Base-by-base conservation (phyloP, 2,797 vertebrate genomes). In the Gymnodraco acuticeps region DNA sequence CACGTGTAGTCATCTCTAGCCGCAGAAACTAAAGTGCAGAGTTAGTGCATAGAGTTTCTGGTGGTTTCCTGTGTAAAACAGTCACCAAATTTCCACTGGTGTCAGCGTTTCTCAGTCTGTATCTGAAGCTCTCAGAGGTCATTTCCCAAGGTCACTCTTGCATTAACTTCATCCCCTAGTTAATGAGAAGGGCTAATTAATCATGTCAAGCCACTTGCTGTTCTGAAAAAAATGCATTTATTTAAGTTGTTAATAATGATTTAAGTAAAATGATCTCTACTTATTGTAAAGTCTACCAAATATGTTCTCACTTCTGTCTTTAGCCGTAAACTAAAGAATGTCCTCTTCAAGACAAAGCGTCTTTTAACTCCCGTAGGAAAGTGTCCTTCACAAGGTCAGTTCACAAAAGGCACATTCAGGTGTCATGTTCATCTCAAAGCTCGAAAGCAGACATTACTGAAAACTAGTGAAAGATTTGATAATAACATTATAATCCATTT, bases 361-460 rank as follows among this genome's bases (percentile, higher is more conserved):
- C 48, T 15, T 33, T 64, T 41, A 38, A 56, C 47, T 14, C 38
- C 12, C 0, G 10, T 27, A 13, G 17, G 42, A 15, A 1, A 0
- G 23, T 79, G 87, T 83, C 89, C 88, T 87, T 89, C 64, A 78
- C 82, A 89, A 92, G 91, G 91, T 92, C 89, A 87, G 20, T 0
- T 45, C 38, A 38, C 47, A 31, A 16, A 38, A 73, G 48, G 15
- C 52, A 69, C 46, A 51, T 46, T 65, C n/a, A 51, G 20, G 0
- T 31, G 23, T 70, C n/a, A 1, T 5, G 38, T 53, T 73, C 33
- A 43, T 38, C 55, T 72, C n/a, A 42, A 54, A 52, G 14, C 33
- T 38, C 27, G 0, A 10, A 31, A 31, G 45, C 12, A 62, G 33
- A 58, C 9, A 6, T 13, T 4, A 42, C 14, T 1, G 3, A 48